Conservation (phyloP, 2,797 vertebrate species). For the Yasuhikotakia modesta region DNA sequence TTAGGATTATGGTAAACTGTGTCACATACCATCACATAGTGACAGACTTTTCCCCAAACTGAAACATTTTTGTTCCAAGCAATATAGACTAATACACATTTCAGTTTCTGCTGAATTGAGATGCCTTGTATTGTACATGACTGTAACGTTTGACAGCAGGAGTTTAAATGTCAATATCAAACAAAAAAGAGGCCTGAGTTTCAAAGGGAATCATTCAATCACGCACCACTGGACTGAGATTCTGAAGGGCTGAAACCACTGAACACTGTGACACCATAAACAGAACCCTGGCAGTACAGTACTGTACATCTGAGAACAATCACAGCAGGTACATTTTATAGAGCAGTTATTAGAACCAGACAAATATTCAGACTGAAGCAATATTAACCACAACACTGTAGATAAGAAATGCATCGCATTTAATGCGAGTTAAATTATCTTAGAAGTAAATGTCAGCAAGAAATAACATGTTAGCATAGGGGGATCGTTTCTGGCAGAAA, state of each 20-base stretch:
- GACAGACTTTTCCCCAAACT: not conserved
- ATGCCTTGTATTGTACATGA: conserved; percentile 19
- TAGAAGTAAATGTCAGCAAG: conserved; percentile 21
- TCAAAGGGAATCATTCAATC: not conserved
- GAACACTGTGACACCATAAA: not conserved
- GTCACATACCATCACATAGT: not conserved
- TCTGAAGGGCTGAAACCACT: not conserved
- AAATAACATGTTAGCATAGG: conserved; percentile 24
- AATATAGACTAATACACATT: not conserved
- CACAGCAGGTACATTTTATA: not conserved
- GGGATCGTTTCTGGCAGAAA: conserved; percentile 5
- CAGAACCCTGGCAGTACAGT: not conserved
- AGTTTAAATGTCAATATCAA: conserved; percentile 31
- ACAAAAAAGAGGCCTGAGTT: not conserved
- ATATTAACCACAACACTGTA: too few species aligned
- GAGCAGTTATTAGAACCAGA: too few species aligned
- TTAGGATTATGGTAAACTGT: not conserved
- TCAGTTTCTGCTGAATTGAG: not conserved
- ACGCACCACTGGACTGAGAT: not conserved
- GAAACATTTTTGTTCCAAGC: not conserved
- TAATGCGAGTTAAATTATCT: not conserved
- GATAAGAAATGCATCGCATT: not conserved
- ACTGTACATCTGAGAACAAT: not conserved
- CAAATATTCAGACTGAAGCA: too few species aligned
- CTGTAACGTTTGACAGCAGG: not conserved